A percentile compares a stretch with the other conserved stretches of the same genome.
phyloP scores from a whole-genome alignment of 1,140 invertebrate species.

The Panagrolaimus sp. region DNA sequence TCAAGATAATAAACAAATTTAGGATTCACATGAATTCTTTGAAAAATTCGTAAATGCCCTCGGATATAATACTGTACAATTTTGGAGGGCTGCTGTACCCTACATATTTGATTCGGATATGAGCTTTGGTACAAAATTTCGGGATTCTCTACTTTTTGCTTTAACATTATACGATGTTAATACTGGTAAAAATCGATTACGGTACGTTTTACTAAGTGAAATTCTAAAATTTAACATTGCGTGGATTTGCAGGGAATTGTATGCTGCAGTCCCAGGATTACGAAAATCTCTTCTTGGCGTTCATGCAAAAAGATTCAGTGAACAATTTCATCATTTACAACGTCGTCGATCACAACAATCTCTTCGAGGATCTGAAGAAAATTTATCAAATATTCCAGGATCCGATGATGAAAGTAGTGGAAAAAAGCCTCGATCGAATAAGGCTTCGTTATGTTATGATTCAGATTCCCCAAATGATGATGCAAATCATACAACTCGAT shows the following conservation, averaged over 20 bases:
- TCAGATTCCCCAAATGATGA: slow-evolving; percentile 21
- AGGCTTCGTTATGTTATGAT: slow-evolving; percentile 17
- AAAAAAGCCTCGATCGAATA: slow-evolving; percentile 17
- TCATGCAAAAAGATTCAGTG: slow-evolving; percentile 56
- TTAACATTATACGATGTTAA: slow-evolving; percentile 58
- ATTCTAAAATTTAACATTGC: no score
- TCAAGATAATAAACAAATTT: no score
- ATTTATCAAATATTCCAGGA: neutral
- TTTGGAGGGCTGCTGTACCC: slow-evolving; percentile 36
- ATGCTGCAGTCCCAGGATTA: slow-evolving; percentile 58
- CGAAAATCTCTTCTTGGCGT: slow-evolving; percentile 55
- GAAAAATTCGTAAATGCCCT: slow-evolving; percentile 46
- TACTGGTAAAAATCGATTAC: slow-evolving; percentile 51
- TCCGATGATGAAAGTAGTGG: slow-evolving; percentile 22
- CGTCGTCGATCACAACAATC: slow-evolving; percentile 31
- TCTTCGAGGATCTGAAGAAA: neutral
- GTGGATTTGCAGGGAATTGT: slow-evolving; percentile 49
- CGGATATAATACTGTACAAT: slow-evolving; percentile 38
- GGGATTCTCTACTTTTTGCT: slow-evolving; percentile 55
- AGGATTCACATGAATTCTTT: slow-evolving; percentile 44
- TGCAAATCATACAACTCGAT: slow-evolving; percentile 38
- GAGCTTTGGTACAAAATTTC: slow-evolving; percentile 53
- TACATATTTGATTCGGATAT: slow-evolving; percentile 55
- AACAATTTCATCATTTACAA: slow-evolving; percentile 57
- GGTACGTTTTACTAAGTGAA: slow-evolving; percentile 25